Percentiles rank a stretch among this genome's conserved stretches.
phyloP scores from a whole-genome alignment of 2,888 invertebrate species.

The Notodonta ziczac region DNA sequence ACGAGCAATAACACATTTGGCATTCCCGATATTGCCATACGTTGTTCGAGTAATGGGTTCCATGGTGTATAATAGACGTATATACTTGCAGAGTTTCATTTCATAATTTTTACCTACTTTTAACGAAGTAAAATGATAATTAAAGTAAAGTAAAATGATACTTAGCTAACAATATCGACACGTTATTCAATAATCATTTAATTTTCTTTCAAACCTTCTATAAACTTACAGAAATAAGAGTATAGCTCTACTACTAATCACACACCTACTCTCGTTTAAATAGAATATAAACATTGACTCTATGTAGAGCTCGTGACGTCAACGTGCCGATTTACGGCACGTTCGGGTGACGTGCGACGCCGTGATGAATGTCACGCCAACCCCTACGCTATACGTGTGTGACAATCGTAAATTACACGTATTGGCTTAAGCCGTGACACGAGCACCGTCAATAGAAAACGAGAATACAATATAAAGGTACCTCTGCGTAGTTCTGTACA shows the following conservation, averaged over 20 bases:
- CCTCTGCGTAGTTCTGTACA: not conserved
- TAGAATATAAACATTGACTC: too few species aligned
- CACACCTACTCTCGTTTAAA: too few species aligned
- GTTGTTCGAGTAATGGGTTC: slow-evolving; percentile 41
- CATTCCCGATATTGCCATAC: slow-evolving; percentile 37
- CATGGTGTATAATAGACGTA: slow-evolving; percentile 15
- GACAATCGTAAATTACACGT: not conserved
- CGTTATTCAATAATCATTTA: too few species aligned
- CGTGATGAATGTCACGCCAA: slow-evolving; percentile 47
- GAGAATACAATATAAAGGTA: not conserved
- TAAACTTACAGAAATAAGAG: too few species aligned
- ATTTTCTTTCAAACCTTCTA: too few species aligned
- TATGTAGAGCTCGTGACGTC: too few species aligned
- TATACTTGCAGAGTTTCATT: not conserved
- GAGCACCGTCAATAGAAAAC: not conserved
- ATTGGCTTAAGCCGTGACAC: not conserved
- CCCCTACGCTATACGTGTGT: slow-evolving; percentile 22
- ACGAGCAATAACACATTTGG: slow-evolving; percentile 61
- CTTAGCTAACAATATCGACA: too few species aligned
- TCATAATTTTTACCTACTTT: too few species aligned
- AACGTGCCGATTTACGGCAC: slow-evolving; percentile 36
- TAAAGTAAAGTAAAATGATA: too few species aligned
- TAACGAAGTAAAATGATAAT: too few species aligned
- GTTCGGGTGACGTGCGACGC: slow-evolving; percentile 21
- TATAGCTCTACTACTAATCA: too few species aligned